These are phyloP conservation scores for Drosophila multiciliata DNA, from an alignment of 2,888 invertebrate genomes.

Conservation along the genomic window DNA sequence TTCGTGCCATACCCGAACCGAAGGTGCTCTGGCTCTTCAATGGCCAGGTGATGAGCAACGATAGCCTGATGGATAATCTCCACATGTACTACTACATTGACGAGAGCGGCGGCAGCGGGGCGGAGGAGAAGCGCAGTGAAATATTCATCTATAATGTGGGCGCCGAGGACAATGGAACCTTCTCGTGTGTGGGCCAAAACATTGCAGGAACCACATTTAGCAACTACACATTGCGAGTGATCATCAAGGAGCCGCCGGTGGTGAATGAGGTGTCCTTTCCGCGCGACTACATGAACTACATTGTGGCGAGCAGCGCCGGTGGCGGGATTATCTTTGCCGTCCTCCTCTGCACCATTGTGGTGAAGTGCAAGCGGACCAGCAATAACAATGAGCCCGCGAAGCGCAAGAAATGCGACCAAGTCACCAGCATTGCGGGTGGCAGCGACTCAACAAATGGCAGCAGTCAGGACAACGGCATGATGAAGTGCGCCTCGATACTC, in stretches of 20 bases:
- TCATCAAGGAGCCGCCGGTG: slow-evolving; percentile 90
- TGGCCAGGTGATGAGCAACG: slow-evolving; percentile 92
- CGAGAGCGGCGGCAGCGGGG: slow-evolving; percentile 88
- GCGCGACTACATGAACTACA: slow-evolving; percentile 89
- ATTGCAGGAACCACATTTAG: slow-evolving; percentile 91
- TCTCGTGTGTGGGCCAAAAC: slow-evolving; percentile 94
- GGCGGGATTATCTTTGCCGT: slow-evolving; percentile 88
- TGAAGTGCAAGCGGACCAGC: slow-evolving; percentile 85
- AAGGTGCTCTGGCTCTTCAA: slow-evolving; percentile 94
- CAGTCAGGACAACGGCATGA: slow-evolving; percentile 86
- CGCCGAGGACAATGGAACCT: slow-evolving; percentile 93
- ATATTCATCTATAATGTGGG: slow-evolving; percentile 91
- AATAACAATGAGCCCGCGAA: slow-evolving; percentile 76
- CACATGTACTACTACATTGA: slow-evolving; percentile 90
- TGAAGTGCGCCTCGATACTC: slow-evolving; percentile 86
- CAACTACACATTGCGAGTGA: slow-evolving; percentile 92
- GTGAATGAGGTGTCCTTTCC: slow-evolving; percentile 89
- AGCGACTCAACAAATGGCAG: slow-evolving; percentile 66
- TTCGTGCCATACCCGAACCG: slow-evolving; percentile 92
- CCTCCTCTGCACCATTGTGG: slow-evolving; percentile 88
- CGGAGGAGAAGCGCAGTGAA: slow-evolving; percentile 91
- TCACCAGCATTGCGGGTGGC: slow-evolving; percentile 85
- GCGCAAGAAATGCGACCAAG: slow-evolving; percentile 87
- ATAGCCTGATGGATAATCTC: slow-evolving; percentile 89
- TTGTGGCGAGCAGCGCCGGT: slow-evolving; percentile 88